Evolutionary conservation across 2,113 vertebrate species (phyloP), one percentile per base, ranked within the genome.

Genomic region (chimpanzee (Pan troglodytes)): DNA sequence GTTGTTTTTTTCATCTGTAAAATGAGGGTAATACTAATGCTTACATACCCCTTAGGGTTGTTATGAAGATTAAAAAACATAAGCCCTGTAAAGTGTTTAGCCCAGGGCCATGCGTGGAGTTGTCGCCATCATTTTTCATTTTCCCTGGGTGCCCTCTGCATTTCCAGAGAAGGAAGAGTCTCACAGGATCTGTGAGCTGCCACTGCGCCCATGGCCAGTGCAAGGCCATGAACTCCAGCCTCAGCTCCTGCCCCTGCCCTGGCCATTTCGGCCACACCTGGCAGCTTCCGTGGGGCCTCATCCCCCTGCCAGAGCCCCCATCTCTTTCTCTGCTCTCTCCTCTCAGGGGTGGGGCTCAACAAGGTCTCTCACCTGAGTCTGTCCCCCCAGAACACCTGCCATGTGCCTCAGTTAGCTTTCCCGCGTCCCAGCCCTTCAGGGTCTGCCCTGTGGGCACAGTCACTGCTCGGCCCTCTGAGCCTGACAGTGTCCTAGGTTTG

Each of bases 181-280:
- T 75, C 59, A 3, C 16, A 9, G 18, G 38, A 6, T 20, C 35
- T 45, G 27, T 2, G 11, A n/a, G 30, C 38, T 16, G 30, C 23
- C 5, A 30, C 17, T 0, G 27, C 0, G 17, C 17, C 3, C 9
- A n/a, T 0, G 8, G 38, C 50, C 35, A 18, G 0, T 0, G 0
- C 8, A 4, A 5, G 57, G n/a, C 6, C 25, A 30, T 0, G 38
- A 10, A 1, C 20, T 6, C 2, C 16, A 27, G 35, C 18, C 93
- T 18, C 6, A 0, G 6, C 78, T 50, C 20, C 55, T n/a, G 43
- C 1, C 43, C 0, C 2, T 5, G 30, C 11, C 73, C 23, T 2
- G 0, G 6, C 17, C 4, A 3, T 32, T 48, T 76, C 43, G 32
- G 45, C 68, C n/a, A 16, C 82, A n/a, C 3, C 3, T 0, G 43